These are phyloP conservation scores for Cherax destructor DNA, from an alignment of 1,140 invertebrate species.

Conservation along the genomic window DNA sequence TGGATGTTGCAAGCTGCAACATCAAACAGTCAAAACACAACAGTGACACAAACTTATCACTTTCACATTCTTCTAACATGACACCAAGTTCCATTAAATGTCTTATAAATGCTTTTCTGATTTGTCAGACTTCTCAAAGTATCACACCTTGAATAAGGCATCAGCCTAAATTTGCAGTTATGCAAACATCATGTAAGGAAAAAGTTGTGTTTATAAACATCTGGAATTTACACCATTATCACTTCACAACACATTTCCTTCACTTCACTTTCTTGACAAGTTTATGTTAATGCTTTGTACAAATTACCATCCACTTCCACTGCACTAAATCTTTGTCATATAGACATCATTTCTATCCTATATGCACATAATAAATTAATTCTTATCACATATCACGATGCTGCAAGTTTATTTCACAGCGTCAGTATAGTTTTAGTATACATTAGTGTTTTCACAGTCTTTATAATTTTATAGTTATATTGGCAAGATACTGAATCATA, in stretches of 20 bases:
- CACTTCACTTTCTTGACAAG: not conserved
- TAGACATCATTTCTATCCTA: not conserved
- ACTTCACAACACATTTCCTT: not conserved
- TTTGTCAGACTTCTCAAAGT: conserved; percentile 7
- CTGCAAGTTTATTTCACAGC: conserved; percentile 1
- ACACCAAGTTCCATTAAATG: conserved; percentile 21
- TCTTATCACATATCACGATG: conserved; percentile 6
- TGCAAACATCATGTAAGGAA: conserved; percentile 2
- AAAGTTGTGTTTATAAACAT: conserved; percentile 17
- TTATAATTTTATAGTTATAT: not conserved
- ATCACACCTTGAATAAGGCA: conserved; percentile 36
- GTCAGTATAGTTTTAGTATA: not conserved
- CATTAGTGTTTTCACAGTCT: conserved; percentile 1
- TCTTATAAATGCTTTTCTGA: conserved; percentile 25
- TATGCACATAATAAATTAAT: conserved; percentile 6
- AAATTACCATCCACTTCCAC: conserved; percentile 8
- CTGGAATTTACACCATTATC: not conserved
- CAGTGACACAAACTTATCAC: conserved; percentile 53
- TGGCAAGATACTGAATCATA: not conserved
- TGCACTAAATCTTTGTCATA: not conserved
- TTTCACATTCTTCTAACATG: conserved; percentile 52
- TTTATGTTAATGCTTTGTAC: conserved; percentile 1
- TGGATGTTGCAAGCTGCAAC: conserved; percentile 51
- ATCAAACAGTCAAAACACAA: conserved; percentile 60
- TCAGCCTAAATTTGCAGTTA: conserved; percentile 16